These are phyloP conservation scores for Crocallis elinguaria DNA, from an alignment of 2,888 invertebrate genomes.

Conservation along the genomic window DNA sequence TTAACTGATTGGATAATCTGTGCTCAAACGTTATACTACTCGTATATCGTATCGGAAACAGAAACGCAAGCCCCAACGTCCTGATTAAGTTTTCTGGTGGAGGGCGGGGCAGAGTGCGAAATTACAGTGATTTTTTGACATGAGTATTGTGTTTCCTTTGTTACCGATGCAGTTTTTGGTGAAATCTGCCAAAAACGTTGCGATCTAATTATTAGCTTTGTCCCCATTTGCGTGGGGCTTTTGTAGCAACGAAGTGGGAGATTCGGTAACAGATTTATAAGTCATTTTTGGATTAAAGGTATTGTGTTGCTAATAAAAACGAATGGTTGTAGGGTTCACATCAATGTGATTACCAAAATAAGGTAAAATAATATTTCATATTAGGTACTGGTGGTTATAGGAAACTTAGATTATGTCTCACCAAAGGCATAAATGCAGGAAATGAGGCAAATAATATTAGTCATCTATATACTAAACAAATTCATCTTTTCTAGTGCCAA, in stretches of 20 bases:
- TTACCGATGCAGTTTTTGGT: conserved; percentile 65
- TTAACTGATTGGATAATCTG: conserved; percentile 85
- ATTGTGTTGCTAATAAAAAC: conserved; percentile 48
- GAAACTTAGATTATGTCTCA: too few species aligned
- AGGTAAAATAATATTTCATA: not conserved
- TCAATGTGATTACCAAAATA: conserved; percentile 16
- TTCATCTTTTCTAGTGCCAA: too few species aligned
- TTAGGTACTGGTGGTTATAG: not conserved
- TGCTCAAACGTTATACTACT: conserved; percentile 81
- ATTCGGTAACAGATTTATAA: conserved; percentile 61
- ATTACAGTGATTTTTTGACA: conserved; percentile 82
- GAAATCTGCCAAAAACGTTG: conserved; percentile 72
- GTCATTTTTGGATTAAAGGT: conserved; percentile 58
- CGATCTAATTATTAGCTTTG: conserved; percentile 80
- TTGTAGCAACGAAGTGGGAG: conserved; percentile 53
- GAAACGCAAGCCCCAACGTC: conserved; percentile 75
- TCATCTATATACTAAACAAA: too few species aligned
- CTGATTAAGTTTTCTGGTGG: conserved; percentile 78
- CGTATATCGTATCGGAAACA: conserved; percentile 83
- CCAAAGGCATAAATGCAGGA: too few species aligned
- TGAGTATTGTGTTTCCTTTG: conserved; percentile 71
- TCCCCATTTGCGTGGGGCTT: conserved; percentile 51
- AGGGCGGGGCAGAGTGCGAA: conserved; percentile 70
- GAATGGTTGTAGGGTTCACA: conserved; percentile 33
- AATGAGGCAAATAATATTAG: too few species aligned